Evolutionary conservation across 1,140 invertebrate genomes (phyloP).

Genomic region (Papilio polyxenes): DNA sequence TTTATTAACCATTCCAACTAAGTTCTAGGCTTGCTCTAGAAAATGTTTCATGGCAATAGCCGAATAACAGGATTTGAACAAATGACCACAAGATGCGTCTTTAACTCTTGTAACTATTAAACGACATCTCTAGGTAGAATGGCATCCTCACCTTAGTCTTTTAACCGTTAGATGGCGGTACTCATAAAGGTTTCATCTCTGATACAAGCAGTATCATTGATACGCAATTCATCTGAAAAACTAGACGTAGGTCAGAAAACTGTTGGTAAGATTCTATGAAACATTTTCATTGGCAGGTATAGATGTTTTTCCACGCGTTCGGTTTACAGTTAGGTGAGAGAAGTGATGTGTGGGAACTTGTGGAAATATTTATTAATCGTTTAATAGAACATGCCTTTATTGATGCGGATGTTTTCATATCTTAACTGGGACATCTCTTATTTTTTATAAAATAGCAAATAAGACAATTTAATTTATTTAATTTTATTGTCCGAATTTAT

Average conservation of each 20-base stretch:
- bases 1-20: neutral
- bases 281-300: constrained; percentile 13
- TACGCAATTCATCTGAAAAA: neutral
- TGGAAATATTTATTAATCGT: constrained; percentile 20
- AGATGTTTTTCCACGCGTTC: neutral
- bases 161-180: constrained; percentile 1
- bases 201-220: neutral
- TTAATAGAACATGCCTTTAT: neutral
- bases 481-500: too few species aligned
- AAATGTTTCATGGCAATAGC: neutral
- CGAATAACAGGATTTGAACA: neutral
- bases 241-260: neutral
- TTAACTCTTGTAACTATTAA: neutral
- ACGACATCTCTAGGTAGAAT: neutral
- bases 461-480: too few species aligned
- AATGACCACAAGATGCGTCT: neutral
- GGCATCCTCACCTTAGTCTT: neutral
- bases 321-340: neutral
- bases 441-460: neutral
- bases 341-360: constrained; percentile 2
- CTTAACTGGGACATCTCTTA: neutral
- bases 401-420: constrained; percentile 4
- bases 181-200: neutral
- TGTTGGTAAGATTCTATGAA: constrained; percentile 9
- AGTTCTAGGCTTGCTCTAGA: neutral